Base-by-base conservation (phyloP, 1,140 invertebrate species). In the Sogatella furcifera region DNA sequence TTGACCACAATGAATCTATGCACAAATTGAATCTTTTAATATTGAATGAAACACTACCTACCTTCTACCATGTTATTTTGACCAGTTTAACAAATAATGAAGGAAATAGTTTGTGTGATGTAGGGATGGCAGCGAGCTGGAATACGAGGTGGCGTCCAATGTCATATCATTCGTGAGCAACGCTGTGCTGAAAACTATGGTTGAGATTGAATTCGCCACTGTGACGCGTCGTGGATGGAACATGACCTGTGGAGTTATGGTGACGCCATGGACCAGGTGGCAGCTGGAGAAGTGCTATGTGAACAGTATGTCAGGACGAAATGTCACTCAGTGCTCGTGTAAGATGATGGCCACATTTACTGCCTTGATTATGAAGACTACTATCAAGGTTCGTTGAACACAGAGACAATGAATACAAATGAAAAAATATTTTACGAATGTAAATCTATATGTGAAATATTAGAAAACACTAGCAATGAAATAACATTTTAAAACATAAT, bases 121-220 rank as follows among this genome's bases (percentile, higher is more conserved):
- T 67, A 85, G 84, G 49, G 81, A 85, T 66, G 80, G 81, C 5
- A 77, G 73, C 15, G 83, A 85, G 67, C 70, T 84, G 46, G 82
- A 85, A 67, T 85, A 84, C 69, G 79, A 80, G 62, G 73, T 85
- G 15, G 79, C 81, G 61, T 85, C 83, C 1, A 76, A 78, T 60
- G 71, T 85, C 13, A 74, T 84, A 19, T 75, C 74, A 15, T 75
- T 82, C 2, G 43, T 56, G 54, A 55, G 54, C 28, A 58, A 52
- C 0, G 61, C 57, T n/a, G 59, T 46, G 8, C 54, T 64, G 31
- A 55, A 42, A 72, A 73, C 64, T 68, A 67, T 44, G 68, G 70
- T 8, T 69, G 72, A 60, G 69, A 71, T 59, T 68, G 72, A 56
- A 65, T 67, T 56, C 5, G 58, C 55, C 52, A 59, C 62, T 0